Evolutionary conservation across 2,797 vertebrate species (phyloP).

Genomic region (Bradypus variegatus): DNA sequence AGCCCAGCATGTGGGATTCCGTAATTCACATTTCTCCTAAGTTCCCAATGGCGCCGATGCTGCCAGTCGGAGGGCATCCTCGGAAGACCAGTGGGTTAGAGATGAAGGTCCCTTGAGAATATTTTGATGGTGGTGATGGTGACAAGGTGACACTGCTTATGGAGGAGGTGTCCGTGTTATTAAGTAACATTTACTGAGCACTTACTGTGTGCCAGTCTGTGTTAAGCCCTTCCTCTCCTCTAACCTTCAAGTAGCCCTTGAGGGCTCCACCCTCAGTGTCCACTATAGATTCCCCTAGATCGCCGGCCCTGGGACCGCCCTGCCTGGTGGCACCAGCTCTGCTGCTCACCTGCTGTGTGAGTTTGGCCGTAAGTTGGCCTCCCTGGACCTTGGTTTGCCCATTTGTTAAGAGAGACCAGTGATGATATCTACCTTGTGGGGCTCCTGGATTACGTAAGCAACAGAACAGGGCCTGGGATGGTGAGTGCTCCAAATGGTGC

Average conservation of each 20-base stretch:
- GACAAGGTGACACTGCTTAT: too few species aligned
- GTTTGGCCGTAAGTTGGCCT: neutral
- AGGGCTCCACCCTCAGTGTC: rapidly evolving
- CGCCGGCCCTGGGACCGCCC: neutral
- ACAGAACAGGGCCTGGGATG: too few species aligned
- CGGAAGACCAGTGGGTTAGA: neutral
- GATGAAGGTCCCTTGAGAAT: neutral
- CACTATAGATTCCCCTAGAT: rapidly evolving
- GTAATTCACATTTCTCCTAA: neutral
- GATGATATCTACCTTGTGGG: rapidly evolving
- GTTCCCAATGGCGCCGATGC: rapidly evolving
- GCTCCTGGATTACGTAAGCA: neutral
- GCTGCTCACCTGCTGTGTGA: neutral
- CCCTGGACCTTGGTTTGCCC: rapidly evolving
- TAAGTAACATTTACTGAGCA: neutral
- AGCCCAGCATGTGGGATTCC: rapidly evolving
- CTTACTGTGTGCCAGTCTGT: neutral
- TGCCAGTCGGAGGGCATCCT: neutral
- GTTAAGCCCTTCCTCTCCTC: too few species aligned
- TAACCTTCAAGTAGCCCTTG: rapidly evolving
- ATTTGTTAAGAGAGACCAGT: neutral
- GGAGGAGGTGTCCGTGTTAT: neutral
- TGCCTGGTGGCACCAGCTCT: neutral
- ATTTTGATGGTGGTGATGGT: rapidly evolving
- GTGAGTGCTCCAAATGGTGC: neutral